Evolutionary conservation across 2,797 vertebrate genomes (phyloP).

Genomic region (Pseudochirops cupreus): DNA sequence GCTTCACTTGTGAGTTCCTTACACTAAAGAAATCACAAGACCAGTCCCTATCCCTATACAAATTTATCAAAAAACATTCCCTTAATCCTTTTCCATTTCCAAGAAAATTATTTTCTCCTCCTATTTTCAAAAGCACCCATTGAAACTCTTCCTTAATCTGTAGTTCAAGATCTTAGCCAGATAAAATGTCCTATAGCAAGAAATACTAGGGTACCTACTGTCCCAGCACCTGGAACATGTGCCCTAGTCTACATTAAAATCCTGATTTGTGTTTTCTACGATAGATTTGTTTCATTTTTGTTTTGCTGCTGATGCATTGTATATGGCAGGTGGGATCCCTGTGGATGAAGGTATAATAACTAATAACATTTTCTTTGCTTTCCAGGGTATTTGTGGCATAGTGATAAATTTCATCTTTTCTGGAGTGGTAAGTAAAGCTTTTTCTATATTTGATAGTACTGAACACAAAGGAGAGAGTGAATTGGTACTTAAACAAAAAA

Average conservation of each 20-base stretch:
- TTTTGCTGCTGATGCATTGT: constrained; percentile 80
- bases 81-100: constrained; percentile 48
- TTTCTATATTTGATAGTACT: constrained; percentile 81
- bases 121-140: constrained; percentile 29
- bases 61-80: constrained; percentile 15
- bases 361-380: constrained; percentile 87
- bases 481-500: constrained; percentile 71
- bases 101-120: constrained; percentile 48
- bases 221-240: constrained; percentile 56
- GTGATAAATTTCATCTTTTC: constrained; percentile 85
- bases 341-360: constrained; percentile 84
- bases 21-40: not conserved
- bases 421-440: constrained; percentile 86
- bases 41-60: not conserved
- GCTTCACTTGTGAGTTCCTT: not conserved
- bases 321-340: constrained; percentile 82
- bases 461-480: constrained; percentile 77
- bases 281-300: constrained; percentile 77
- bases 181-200: not conserved
- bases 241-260: constrained; percentile 72
- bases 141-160: constrained; percentile 28
- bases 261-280: constrained; percentile 79
- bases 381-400: constrained; percentile 85
- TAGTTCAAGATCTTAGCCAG: not conserved
- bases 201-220: constrained; percentile 41